These are phyloP conservation scores for Serilophus lunatus DNA, from an alignment of 2,113 vertebrate genomes.

Conservation along the genomic window DNA sequence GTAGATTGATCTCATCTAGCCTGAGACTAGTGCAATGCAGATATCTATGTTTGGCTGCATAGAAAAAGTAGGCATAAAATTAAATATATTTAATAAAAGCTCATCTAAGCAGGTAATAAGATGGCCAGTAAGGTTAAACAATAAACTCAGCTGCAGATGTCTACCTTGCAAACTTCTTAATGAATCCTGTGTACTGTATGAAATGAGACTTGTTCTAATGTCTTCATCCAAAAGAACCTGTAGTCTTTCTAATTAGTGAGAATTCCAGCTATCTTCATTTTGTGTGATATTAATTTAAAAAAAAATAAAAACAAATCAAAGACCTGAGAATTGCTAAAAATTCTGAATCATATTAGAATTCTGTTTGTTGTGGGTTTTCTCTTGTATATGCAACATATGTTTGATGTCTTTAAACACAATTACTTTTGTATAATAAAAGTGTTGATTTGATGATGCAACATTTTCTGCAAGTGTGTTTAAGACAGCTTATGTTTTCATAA, in stretches of 20 bases:
- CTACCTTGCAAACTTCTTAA: neutral
- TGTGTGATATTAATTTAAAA: neutral
- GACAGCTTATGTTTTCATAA: conserved; percentile 82
- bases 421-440: conserved; percentile 81
- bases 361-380: neutral
- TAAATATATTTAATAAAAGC: neutral
- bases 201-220: neutral
- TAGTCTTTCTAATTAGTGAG: neutral
- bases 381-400: conserved; percentile 74
- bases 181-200: neutral
- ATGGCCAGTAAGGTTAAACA: neutral
- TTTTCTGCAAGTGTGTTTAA: conserved; percentile 82
- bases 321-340: conserved; percentile 30
- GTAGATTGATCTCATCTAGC: neutral
- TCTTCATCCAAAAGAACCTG: neutral
- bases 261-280: neutral
- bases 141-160: neutral
- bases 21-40: neutral
- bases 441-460: conserved; percentile 79
- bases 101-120: neutral
- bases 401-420: conserved; percentile 78
- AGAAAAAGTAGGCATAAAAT: neutral
- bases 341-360: conserved; percentile 56
- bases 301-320: conserved; percentile 12
- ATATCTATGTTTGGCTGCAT: neutral